Evolutionary conservation across 2,113 vertebrate species (phyloP), one percentile per base, ranked within the genome.

Genomic region (Aptenodytes forsteri): DNA sequence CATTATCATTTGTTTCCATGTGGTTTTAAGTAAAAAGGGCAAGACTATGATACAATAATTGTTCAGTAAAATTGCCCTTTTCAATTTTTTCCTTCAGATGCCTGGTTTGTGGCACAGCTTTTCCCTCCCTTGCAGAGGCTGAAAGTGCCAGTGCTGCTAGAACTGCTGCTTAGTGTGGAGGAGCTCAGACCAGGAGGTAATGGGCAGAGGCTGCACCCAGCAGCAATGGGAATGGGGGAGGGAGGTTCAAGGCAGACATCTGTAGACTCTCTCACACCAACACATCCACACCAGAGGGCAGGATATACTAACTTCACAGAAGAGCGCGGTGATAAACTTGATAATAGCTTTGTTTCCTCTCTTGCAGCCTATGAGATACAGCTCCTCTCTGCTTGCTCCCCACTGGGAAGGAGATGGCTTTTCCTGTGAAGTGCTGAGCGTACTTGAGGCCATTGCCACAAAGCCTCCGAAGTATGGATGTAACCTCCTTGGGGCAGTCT

Each of bases 151-250:
- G 23, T 17, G 34, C 50, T 81, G 30, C 54, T 61, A 50, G 38
- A 40, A 13, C 13, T 16, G 54, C 47, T 65, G 56, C 52, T 50
- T 54, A 64, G 59, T 0, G 0, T 5, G 3, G 38, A 23, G 17
- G 29, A 52, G 40, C 44, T 75, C 50, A 46, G 65, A 27, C 9
- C 1, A 1, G 19, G 34, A 73, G 23, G 76, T 16, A n/a, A 9
- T 0, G 12, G 47, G 72, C 58, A 83, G 21, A 46, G 81, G 34
- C 54, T 75, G 81, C 26, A 16, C 25, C 23, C 47, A 59, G 72
- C 23, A 67, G 36, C 62, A 47, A 2, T 1, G 7, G 56, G 20
- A 80, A 38, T 1, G 10, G 32, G 5, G 32, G 2, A 46, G 25
- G 8, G 32, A 61, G 20, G 44, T 36, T 49, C 67, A 27, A 11